Base-by-base conservation (phyloP, 2,888 invertebrate genomes). In the Bembecia ichneumoniformis region DNA sequence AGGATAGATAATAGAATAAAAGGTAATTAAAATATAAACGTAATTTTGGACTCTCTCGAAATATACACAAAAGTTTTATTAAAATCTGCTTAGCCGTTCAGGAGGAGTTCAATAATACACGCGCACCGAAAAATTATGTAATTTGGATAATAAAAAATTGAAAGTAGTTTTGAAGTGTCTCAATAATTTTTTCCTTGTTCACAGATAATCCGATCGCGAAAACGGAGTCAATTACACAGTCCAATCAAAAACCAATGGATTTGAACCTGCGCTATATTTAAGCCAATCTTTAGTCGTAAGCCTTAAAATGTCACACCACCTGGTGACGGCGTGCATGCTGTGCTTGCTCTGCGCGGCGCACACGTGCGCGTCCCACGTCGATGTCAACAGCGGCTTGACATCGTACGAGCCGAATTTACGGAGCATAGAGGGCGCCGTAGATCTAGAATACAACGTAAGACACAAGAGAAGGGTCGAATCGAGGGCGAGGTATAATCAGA, bases 321-420 rank as follows among this genome's bases (percentile, higher is more conserved):
- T 95, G 51, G 91, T 94, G 60, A 92, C 93, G 11, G 94, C 94
- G n/a, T 94, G 94, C 69, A 92, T 95, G 77, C 92, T 95, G 62
- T 95, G 95, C 67, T 88, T 95, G 47, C 81, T 95, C 0, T 94
- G 94, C 66, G 93, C 94, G 1, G 91, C 94, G 10, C 94, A 94
- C 65, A 92, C 92, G 0, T 94, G 95, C 68, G 91, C 91, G 46
- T 92, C 94, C 1, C 94, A 94, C 65, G 83, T 90, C 47, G 89
- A 88, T 58, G 60, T 71, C 10, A 67, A 71, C 20, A 66, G 58
- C 14, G 74, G 68, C 45, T 55, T 67, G 0, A 54, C 65, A 0
- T 55, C 66, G 0, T 71, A 68, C 60, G 74, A 79, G 16, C 62
- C 69, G 0, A 63, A 56, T 3, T 44, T 63, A n/a, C 59, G 66